Percentiles rank a stretch among this genome's conserved stretches.
Conservation (phyloP, 2,888 invertebrate genomes). For the Rhingia campestris region DNA sequence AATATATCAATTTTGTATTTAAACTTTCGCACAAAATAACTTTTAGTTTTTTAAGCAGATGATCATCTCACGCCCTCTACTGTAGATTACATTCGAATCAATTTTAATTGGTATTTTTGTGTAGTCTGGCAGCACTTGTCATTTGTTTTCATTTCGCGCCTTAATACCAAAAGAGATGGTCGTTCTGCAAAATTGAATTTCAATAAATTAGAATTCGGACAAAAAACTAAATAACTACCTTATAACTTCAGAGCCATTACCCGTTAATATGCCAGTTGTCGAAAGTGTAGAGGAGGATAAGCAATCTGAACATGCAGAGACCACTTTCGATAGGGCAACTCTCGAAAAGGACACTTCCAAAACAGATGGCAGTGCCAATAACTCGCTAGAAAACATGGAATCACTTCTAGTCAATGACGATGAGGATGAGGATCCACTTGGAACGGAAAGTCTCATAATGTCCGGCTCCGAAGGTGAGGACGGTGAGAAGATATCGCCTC, state of each 20-base stretch:
- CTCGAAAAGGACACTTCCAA: conserved; percentile 27
- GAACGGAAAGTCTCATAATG: conserved; percentile 78
- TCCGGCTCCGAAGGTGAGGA: conserved; percentile 78
- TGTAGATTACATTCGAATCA: too few relatives aligned
- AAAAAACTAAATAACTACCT: not conserved
- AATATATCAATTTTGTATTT: too few relatives aligned
- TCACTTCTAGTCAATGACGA: conserved; percentile 71
- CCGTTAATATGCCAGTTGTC: conserved; percentile 13
- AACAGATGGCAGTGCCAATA: conserved; percentile 47
- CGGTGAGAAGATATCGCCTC: conserved; percentile 25
- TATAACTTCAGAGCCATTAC: not conserved
- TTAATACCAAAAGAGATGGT: conserved; percentile 2
- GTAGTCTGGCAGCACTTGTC: conserved; percentile 50
- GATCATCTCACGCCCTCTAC: too few relatives aligned
- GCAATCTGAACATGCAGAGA: not conserved
- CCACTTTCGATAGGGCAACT: not conserved
- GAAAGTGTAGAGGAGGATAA: conserved; percentile 7
- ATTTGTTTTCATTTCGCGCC: conserved; percentile 67
- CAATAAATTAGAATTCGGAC: conserved; percentile 4
- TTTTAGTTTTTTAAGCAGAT: too few relatives aligned
- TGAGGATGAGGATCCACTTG: conserved; percentile 78
- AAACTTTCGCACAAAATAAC: too few relatives aligned
- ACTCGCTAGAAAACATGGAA: conserved; percentile 70
- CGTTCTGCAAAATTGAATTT: conserved; percentile 7
- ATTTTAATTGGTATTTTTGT: too few relatives aligned